Conservation (phyloP, 2,888 invertebrate species). For the Leptinotarsa rubiginosa region DNA sequence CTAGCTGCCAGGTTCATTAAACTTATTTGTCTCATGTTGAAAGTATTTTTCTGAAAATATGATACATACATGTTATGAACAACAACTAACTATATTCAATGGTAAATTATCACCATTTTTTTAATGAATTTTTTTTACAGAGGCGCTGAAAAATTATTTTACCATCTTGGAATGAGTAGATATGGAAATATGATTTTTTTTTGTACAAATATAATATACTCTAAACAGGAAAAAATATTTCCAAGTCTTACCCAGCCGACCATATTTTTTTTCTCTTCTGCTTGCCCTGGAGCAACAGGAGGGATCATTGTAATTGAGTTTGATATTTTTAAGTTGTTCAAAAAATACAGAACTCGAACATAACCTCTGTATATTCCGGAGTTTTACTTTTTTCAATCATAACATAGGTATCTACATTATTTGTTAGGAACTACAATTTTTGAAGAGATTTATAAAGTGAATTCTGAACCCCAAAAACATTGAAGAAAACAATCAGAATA, state of each 20-base stretch:
- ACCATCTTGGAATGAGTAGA: too few relatives aligned
- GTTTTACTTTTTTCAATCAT: not conserved
- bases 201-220: too few relatives aligned
- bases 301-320: conserved; percentile 63
- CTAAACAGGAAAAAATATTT: conserved; percentile 3
- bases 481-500: too few relatives aligned
- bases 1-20: conserved; percentile 77
- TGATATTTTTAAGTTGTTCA: conserved; percentile 32
- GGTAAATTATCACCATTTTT: not conserved
- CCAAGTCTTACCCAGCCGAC: conserved; percentile 63
- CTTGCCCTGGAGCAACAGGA: conserved; percentile 64
- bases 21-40: conserved; percentile 78
- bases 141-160: too few relatives aligned
- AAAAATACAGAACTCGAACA: conserved; percentile 10
- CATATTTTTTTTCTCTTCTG: conserved; percentile 65
- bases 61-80: too few relatives aligned
- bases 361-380: not conserved
- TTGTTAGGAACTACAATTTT: not conserved
- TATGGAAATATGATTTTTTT: too few relatives aligned
- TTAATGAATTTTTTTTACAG: too few relatives aligned
- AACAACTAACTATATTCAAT: too few relatives aligned
- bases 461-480: too few relatives aligned
- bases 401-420: not conserved
- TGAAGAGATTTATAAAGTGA: too few relatives aligned
- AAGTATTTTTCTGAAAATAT: conserved; percentile 69